Evolutionary conservation across 2,113 vertebrate species (phyloP), one percentile per base, ranked within the genome.

Genomic region (Cranoglanis bouderius): DNA sequence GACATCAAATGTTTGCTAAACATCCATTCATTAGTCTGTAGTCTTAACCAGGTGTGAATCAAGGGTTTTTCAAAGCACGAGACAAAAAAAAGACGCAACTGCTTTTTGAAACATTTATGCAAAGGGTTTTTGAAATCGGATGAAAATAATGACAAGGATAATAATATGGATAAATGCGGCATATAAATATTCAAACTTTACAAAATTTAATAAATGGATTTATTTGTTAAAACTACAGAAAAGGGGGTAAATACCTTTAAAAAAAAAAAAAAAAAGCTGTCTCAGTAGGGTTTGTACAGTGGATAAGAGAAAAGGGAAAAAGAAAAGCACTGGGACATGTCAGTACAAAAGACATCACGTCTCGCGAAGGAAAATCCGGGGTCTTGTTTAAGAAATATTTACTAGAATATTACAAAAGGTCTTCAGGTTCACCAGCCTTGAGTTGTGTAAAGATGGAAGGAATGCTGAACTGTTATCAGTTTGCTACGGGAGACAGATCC

Each of bases 141-240:
- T 82, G 38, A 65, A 90, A 92, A 90, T 32, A 67, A 89, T 80
- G 67, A 91, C 86, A 90, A 46, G 57, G 77, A 90, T 88, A 55
- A 84, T 87, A 75, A 92, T 86, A 91, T 88, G 74, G 89, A 90
- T 87, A 88, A 91, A 85, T 88, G 88, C 81, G 75, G 88, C 83
- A 91, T 91, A 93, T 92, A 93, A 92, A 93, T 92, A 92, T 90
- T 90, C 86, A 91, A 92, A 93, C 89, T 92, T 92, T 92, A 92
- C 90, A 93, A 93, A 92, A 92, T 93, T 40, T 90, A 91, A 93
- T 92, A 92, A 91, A 93, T 90, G 87, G 38, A 89, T 91, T 91
- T 86, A 85, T 90, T 90, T 86, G 67, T 88, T 90, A 77, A 92
- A 93, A 93, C 80, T 88, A 91, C 90, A 89, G 90, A 91, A 89